Percentiles rank a stretch among this genome's conserved stretches.
Evolutionary conservation across 2,797 vertebrate species (phyloP).

Genomic region (Poliocrania exsul): DNA sequence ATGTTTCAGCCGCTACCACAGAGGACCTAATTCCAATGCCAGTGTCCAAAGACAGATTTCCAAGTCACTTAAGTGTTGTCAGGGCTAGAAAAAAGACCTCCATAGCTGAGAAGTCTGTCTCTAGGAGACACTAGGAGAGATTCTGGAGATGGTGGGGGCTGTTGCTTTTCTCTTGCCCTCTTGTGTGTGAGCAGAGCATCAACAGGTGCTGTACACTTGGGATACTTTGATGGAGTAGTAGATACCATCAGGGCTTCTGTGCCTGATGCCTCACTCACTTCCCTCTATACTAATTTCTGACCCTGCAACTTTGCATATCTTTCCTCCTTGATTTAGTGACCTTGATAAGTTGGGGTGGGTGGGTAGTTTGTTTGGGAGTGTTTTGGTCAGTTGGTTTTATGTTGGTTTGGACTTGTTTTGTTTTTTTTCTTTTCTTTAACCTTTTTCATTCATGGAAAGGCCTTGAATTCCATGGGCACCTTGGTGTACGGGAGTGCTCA

Average conservation of each 20-base stretch:
- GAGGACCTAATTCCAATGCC: not conserved
- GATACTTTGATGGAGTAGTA: not conserved
- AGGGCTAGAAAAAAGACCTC: not conserved
- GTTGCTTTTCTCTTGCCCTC: not conserved
- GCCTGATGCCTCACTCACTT: not conserved
- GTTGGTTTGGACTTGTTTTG: not conserved
- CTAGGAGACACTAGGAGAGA: not conserved
- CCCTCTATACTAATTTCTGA: not conserved
- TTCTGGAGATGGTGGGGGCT: accelerated
- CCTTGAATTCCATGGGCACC: not conserved
- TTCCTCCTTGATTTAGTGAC: not conserved
- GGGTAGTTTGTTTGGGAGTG: not conserved
- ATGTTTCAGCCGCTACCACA: not conserved
- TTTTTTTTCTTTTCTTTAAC: not conserved
- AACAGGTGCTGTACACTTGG: not conserved
- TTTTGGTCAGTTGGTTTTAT: not conserved
- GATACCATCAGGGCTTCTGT: not conserved
- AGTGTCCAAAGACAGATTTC: not conserved
- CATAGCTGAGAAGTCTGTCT: not conserved
- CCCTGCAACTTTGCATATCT: not conserved
- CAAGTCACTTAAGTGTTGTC: not conserved
- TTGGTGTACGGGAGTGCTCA: not conserved
- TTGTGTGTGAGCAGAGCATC: not conserved
- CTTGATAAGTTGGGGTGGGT: not conserved
- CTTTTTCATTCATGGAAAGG: not conserved